These are phyloP conservation scores for Carduelis carduelis DNA, from an alignment of 2,797 vertebrate genomes.

Conservation along the genomic window DNA sequence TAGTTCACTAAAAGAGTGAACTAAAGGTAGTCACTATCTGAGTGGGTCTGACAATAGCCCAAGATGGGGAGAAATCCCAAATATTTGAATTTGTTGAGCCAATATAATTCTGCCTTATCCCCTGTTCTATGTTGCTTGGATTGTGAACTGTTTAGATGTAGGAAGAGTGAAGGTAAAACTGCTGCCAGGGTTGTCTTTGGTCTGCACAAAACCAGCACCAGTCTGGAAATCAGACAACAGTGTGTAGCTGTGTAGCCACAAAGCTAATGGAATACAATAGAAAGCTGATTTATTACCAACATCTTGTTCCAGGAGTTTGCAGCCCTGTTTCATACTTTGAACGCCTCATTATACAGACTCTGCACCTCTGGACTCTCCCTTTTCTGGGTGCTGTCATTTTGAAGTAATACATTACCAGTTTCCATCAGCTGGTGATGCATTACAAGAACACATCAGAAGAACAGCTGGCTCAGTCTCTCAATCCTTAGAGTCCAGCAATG, in stretches of 20 bases:
- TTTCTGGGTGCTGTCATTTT: slow-evolving; percentile 29
- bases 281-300: slow-evolving; percentile 40
- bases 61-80: neutral
- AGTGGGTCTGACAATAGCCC: neutral
- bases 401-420: slow-evolving; percentile 17
- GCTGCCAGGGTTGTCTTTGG: slow-evolving; percentile 9
- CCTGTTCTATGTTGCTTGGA: neutral
- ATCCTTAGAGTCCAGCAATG: slow-evolving; percentile 57
- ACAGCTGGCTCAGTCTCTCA: slow-evolving; percentile 72
- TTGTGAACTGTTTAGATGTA: neutral
- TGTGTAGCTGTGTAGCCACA: neutral
- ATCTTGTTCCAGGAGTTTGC: neutral
- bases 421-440: slow-evolving; percentile 37
- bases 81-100: neutral
- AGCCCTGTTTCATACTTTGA: neutral
- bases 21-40: fast-evolving
- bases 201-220: slow-evolving; percentile 11
- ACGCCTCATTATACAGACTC: neutral
- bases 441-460: slow-evolving; percentile 25
- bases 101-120: neutral
- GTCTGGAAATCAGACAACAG: neutral
- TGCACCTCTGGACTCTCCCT: slow-evolving; percentile 23
- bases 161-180: slow-evolving; percentile 14
- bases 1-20: neutral
- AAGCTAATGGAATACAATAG: neutral